Evolutionary conservation across 2,113 vertebrate species (phyloP).

Genomic region (Brienomyrus longianalis): DNA sequence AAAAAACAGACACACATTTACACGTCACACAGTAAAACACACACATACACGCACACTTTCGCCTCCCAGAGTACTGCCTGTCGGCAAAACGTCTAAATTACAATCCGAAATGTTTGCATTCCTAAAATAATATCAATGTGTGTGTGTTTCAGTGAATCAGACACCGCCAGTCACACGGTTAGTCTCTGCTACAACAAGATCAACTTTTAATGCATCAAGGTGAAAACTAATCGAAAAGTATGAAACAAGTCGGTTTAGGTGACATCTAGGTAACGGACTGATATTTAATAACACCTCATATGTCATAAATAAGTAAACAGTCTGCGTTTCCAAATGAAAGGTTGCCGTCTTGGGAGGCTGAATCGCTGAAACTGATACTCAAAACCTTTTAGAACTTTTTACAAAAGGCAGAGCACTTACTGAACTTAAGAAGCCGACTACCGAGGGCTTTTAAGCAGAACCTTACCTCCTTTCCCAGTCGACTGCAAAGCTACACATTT

Average conservation of each 20-base stretch:
- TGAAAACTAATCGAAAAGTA: not conserved
- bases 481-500: not conserved
- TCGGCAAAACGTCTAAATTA: not conserved
- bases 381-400: not conserved
- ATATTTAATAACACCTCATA: not conserved
- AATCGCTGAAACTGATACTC: not conserved
- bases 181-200: not conserved
- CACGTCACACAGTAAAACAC: not conserved
- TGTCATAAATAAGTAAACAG: slow-evolving; percentile 9
- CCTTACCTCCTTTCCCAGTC: slow-evolving; percentile 8
- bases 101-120: not conserved
- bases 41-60: not conserved
- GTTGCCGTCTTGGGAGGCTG: not conserved
- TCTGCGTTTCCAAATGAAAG: not conserved
- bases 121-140: not conserved
- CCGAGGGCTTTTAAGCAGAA: not conserved
- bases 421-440: not conserved
- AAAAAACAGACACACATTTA: not conserved
- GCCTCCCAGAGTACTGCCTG: not conserved
- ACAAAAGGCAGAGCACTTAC: not conserved
- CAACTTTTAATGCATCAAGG: not conserved
- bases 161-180: not conserved
- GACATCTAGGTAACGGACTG: not conserved
- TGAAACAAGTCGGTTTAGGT: not conserved
- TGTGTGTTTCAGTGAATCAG: slow-evolving; percentile 34